Conservation (phyloP, 2,113 vertebrate species). For the Calyptomena viridis region DNA sequence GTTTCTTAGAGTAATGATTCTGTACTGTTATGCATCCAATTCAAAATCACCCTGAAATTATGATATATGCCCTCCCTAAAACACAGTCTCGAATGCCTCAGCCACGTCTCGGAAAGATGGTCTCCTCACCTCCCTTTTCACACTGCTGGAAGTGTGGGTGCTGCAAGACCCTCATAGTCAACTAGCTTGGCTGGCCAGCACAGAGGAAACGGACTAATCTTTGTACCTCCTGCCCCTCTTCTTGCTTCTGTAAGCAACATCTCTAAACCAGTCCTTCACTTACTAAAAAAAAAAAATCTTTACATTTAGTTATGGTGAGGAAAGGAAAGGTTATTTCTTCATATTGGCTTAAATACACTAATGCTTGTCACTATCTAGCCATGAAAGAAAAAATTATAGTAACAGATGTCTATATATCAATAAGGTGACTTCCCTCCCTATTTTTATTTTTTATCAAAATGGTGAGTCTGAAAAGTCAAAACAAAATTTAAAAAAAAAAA, state of each 20-base stretch:
- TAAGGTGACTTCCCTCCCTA: conserved; percentile 51
- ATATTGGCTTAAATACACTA: neutral
- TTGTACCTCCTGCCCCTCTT: neutral
- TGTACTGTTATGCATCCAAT: neutral
- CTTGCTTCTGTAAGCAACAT: neutral
- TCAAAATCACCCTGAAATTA: neutral
- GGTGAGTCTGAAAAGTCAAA: conserved; percentile 51
- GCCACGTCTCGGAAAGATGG: neutral
- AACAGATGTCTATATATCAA: conserved; percentile 59
- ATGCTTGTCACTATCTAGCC: conserved; percentile 47
- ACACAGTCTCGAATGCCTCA: neutral
- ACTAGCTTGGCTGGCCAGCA: neutral
- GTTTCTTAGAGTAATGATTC: neutral
- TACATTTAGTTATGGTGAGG: neutral
- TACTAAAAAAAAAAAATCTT: neutral
- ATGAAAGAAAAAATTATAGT: conserved; percentile 58
- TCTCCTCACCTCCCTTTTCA: neutral
- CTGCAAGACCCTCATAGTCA: neutral
- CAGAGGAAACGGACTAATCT: neutral
- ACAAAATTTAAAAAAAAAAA: neutral
- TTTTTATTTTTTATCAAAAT: conserved; percentile 55
- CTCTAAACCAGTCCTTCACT: neutral
- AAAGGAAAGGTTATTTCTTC: neutral
- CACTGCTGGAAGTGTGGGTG: neutral
- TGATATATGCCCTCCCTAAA: neutral